These are phyloP conservation scores for Adineta ricciae DNA, from an alignment of 2,888 invertebrate species.

Conservation along the genomic window DNA sequence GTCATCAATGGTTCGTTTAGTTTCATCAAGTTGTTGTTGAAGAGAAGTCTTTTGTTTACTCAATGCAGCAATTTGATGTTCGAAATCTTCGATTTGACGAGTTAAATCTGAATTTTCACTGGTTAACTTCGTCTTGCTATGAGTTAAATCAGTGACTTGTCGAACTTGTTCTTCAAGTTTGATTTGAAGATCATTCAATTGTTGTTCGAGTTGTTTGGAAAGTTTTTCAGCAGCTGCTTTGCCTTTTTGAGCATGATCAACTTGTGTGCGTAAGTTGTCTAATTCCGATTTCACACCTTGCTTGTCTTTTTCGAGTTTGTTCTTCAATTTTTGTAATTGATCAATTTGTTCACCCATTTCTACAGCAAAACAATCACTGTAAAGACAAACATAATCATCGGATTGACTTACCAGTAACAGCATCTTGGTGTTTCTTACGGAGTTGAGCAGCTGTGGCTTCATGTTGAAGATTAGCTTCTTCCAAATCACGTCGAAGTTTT, in stretches of 20 bases:
- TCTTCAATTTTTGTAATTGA: slow-evolving; percentile 21
- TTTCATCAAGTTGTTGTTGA: slow-evolving; percentile 89
- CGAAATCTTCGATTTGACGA: slow-evolving; percentile 93
- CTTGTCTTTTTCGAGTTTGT: slow-evolving; percentile 87
- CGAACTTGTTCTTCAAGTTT: slow-evolving; percentile 95
- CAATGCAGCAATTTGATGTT: slow-evolving; percentile 69
- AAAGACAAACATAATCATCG: no score
- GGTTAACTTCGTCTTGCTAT: slow-evolving; percentile 80
- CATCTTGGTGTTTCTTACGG: slow-evolving; percentile 99
- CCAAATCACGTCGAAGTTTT: slow-evolving; percentile 89
- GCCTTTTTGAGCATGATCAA: slow-evolving; percentile 94
- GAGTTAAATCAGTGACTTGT: slow-evolving; percentile 77
- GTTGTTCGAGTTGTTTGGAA: slow-evolving; percentile 89
- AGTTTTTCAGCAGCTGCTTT: slow-evolving; percentile 95
- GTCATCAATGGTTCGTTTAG: slow-evolving; percentile 92
- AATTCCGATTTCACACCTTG: slow-evolving; percentile 90
- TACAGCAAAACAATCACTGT: no score
- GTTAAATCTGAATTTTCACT: slow-evolving; percentile 92
- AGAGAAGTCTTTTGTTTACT: slow-evolving; percentile 82
- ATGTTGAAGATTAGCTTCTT: slow-evolving; percentile 96
- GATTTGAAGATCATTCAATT: slow-evolving; percentile 82
- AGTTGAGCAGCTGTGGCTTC: slow-evolving; percentile 88
- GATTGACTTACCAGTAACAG: no score
- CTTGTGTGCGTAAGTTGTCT: slow-evolving; percentile 89
- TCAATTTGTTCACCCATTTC: slow-evolving; percentile 89